These are phyloP conservation scores for Urocynchramus pylzowi DNA, from an alignment of 2,113 vertebrate genomes.

Conservation along the genomic window DNA sequence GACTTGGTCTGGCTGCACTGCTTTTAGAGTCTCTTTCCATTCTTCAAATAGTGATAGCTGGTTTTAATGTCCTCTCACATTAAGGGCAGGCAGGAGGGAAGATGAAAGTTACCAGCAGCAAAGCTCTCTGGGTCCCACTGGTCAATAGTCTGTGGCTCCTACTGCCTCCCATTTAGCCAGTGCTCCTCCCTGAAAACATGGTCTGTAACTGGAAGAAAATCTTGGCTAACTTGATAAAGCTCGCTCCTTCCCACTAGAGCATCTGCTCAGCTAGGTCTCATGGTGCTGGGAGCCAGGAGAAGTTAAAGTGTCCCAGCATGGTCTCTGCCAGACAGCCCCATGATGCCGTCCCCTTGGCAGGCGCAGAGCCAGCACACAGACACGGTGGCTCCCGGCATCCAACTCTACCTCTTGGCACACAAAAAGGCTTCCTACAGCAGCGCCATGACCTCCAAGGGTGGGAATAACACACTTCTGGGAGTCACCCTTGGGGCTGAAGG, in stretches of 20 bases:
- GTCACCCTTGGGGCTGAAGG: background rate
- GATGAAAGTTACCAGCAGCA: background rate
- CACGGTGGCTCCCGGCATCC: accelerated
- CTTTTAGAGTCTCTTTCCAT: background rate
- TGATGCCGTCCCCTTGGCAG: accelerated
- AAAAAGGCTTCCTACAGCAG: background rate
- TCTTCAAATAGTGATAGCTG: background rate
- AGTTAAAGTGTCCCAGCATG: background rate
- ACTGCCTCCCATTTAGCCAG: background rate
- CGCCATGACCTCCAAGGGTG: accelerated
- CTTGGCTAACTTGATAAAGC: background rate
- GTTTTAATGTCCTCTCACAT: background rate
- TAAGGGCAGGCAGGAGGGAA: background rate
- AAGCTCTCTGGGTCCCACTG: background rate
- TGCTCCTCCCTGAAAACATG: background rate
- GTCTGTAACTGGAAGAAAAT: background rate
- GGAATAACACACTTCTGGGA: background rate
- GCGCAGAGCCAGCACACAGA: accelerated
- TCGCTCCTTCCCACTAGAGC: background rate
- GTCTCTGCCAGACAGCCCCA: background rate
- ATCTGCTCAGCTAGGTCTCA: background rate
- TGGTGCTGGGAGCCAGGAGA: background rate
- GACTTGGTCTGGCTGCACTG: background rate
- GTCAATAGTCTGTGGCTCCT: background rate
- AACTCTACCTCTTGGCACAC: background rate